Conservation (phyloP, 1,140 invertebrate genomes). For the Ceratina japonica region DNA sequence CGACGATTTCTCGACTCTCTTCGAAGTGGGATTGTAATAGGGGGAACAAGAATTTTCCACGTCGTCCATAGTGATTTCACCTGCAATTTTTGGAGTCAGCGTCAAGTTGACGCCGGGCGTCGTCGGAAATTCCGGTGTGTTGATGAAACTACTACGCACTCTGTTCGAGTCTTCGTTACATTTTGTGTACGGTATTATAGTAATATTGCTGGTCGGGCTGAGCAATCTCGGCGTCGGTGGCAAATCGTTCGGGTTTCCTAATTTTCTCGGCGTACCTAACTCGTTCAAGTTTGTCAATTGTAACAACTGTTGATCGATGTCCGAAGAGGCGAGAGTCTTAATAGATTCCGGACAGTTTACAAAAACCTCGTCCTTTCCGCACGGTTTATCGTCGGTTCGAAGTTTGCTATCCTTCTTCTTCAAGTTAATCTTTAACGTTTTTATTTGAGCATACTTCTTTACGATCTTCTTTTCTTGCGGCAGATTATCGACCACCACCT, state of each 20-base stretch:
- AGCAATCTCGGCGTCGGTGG: slow-evolving; percentile 74
- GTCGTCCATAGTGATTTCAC: slow-evolving; percentile 57
- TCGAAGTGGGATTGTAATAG: slow-evolving; percentile 71
- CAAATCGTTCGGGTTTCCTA: slow-evolving; percentile 60
- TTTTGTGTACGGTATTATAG: slow-evolving; percentile 59
- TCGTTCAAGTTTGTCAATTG: slow-evolving; percentile 58
- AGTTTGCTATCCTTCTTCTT: slow-evolving; percentile 12
- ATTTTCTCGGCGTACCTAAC: slow-evolving; percentile 72
- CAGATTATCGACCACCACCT: background rate
- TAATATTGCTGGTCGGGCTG: slow-evolving; percentile 69
- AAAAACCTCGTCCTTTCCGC: background rate
- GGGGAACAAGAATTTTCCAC: slow-evolving; percentile 58
- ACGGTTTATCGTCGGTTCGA: slow-evolving; percentile 5
- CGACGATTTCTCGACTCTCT: slow-evolving; percentile 36
- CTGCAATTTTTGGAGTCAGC: slow-evolving; percentile 67
- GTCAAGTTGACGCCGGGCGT: slow-evolving; percentile 68
- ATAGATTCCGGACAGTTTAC: slow-evolving; percentile 27
- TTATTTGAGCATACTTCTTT: slow-evolving; percentile 73
- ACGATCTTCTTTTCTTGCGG: slow-evolving; percentile 56
- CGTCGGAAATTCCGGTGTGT: slow-evolving; percentile 74
- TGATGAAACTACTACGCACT: slow-evolving; percentile 67
- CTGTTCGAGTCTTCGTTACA: slow-evolving; percentile 63
- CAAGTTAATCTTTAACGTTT: slow-evolving; percentile 64
- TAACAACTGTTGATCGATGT: slow-evolving; percentile 39
- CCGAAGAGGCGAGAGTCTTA: slow-evolving; percentile 46